These are phyloP conservation scores for Chesias legatella DNA, from an alignment of 2,888 invertebrate species.

Conservation along the genomic window DNA sequence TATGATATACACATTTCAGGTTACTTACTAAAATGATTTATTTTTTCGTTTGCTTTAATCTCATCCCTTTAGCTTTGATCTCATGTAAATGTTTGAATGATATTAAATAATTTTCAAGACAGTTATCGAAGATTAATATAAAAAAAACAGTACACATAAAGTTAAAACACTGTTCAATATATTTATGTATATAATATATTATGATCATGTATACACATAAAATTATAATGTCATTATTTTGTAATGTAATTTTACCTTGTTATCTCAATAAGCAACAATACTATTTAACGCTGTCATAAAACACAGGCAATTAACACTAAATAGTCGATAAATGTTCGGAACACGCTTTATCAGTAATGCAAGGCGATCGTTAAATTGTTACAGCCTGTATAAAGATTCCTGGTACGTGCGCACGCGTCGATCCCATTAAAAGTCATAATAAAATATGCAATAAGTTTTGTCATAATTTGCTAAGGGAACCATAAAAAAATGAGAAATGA, in stretches of 20 bases:
- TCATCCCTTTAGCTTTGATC: too few species aligned
- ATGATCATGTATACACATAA: too few species aligned
- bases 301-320: constrained; percentile 65
- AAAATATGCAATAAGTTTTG: constrained; percentile 22
- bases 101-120: too few species aligned
- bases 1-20: too few species aligned
- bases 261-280: constrained; percentile 7
- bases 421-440: constrained; percentile 23
- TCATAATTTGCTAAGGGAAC: constrained; percentile 12
- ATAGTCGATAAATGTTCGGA: constrained; percentile 50
- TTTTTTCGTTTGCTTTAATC: too few species aligned
- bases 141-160: too few species aligned
- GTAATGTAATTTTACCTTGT: neutral
- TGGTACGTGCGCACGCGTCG: constrained; percentile 68
- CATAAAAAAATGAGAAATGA: neutral
- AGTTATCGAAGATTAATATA: too few species aligned
- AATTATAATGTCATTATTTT: neutral
- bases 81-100: too few species aligned
- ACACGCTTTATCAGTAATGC: constrained; percentile 54
- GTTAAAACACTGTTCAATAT: too few species aligned
- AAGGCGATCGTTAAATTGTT: constrained; percentile 50
- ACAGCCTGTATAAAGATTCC: constrained; percentile 47
- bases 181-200: too few species aligned
- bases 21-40: too few species aligned
- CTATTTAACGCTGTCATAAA: constrained; percentile 44